Evolutionary conservation across 2,797 vertebrate genomes (phyloP), one percentile per base, ranked within the genome.

Genomic region (Nannoperca obscura): DNA sequence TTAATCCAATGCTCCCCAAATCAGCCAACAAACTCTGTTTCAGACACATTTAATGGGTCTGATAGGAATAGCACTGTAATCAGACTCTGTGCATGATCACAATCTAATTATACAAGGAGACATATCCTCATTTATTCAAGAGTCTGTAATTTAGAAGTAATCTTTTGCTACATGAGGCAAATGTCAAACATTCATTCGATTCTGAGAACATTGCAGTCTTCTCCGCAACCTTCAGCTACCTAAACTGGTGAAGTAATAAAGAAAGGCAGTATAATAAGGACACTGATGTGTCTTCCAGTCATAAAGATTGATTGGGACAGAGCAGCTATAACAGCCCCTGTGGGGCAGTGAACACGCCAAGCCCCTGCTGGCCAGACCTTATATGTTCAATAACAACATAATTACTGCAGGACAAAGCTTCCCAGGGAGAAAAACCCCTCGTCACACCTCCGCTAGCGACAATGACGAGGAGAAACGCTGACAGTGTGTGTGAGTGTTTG

Each of bases 371-470:
- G 34, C 46, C 57, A 62, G 61, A 75, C 19, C 68, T 53, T 20
- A 24, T n/a, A 67, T 42, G 68, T 73, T 81, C 80, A 88, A 84
- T 84, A 88, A 79, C 22, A 7, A 7, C 61, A 74, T 67, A 69
- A 69, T 75, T 38, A 72, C 40, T 50, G 40, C 38, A 72, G 52
- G 46, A 80, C 67, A 74, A 42, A 1, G 17, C 40, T 62, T 55
- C 24, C 54, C 55, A 30, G 34, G 19, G n/a, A 47, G 52, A 60
- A 80, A 44, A 32, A 10, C 44, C 52, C 27, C 44, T 57, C 3
- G 30, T 52, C 40, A 69, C 63, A 49, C 30, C 61, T 76, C 22
- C 61, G 20, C 13, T 82, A 80, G 65, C 74, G 22, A 42, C 12
- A 63, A 55, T 22, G 34, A 36, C 24, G 13, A 60, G 20, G 49